Percentiles rank a stretch among this genome's conserved stretches.
These are phyloP conservation scores for Sycobia sp. DNA, from an alignment of 1,140 invertebrate species.

Conservation along the genomic window DNA sequence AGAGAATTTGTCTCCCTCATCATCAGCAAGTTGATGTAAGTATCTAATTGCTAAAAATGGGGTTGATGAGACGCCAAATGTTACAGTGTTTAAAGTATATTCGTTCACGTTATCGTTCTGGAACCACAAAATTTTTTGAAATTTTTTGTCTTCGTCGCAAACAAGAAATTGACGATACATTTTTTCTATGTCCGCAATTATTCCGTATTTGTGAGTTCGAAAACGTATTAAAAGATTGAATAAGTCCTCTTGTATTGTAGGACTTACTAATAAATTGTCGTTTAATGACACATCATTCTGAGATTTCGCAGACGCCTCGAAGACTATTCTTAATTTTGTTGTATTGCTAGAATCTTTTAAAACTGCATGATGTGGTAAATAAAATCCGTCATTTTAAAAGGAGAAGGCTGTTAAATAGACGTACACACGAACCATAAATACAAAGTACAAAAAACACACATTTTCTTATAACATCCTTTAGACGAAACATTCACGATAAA, in stretches of 20 bases:
- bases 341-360: background rate
- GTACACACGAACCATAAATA: no score
- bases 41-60: conserved; percentile 12
- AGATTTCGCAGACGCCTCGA: background rate
- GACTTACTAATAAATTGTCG: background rate
- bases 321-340: conserved; percentile 5
- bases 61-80: no score
- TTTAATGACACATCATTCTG: background rate
- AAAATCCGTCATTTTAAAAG: conserved; percentile 9
- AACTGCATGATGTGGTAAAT: conserved; percentile 4
- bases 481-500: no score
- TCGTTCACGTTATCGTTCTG: background rate
- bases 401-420: no score
- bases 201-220: no score
- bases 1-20: no score
- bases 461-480: no score
- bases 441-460: no score
- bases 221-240: no score
- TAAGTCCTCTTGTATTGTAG: background rate
- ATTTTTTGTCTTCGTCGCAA: conserved; percentile 4
- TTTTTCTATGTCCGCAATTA: conserved; percentile 29
- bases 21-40: no score
- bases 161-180: conserved; percentile 23
- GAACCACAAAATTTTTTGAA: background rate
- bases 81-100: conserved; percentile 9